A percentile compares a stretch with the other conserved stretches of the same genome.
phyloP scores from a whole-genome alignment of 2,888 invertebrate genomes.

The Pyrrhia umbra region DNA sequence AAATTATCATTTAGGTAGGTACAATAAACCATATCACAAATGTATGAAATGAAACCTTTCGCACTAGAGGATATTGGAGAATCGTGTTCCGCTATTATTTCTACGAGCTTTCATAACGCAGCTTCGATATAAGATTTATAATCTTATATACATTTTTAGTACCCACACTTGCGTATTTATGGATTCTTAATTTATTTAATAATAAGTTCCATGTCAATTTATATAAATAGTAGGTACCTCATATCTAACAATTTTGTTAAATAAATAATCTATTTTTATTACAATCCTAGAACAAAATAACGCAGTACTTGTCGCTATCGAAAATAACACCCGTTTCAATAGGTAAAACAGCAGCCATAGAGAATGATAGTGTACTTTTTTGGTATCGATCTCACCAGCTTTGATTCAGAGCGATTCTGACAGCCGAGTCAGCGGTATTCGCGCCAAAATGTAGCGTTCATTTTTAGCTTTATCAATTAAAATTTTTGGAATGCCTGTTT shows the following conservation, averaged over 20 bases:
- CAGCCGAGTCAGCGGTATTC: constrained; percentile 30
- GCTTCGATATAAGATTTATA: constrained; percentile 4
- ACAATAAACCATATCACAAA: not conserved
- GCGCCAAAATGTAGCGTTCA: constrained; percentile 21
- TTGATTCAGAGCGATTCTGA: constrained; percentile 22
- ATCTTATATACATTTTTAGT: not conserved
- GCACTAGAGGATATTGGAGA: constrained; percentile 22
- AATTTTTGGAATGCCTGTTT: constrained; percentile 9
- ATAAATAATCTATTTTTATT: no score
- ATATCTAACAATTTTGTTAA: no score
- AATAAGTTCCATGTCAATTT: no score
- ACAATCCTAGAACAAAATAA: no score
- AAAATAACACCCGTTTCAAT: no score
- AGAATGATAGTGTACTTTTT: constrained; percentile 14
- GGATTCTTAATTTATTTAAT: not conserved
- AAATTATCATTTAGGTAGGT: not conserved
- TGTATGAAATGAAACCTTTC: constrained; percentile 3
- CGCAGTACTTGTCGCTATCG: no score
- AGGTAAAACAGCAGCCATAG: constrained; percentile 5
- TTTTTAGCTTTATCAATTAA: constrained; percentile 22
- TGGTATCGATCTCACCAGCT: constrained; percentile 40
- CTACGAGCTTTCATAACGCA: constrained; percentile 16
- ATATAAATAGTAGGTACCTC: not conserved
- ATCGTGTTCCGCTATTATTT: constrained; percentile 20
- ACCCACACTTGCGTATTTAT: not conserved